Evolutionary conservation across 2,113 vertebrate species (phyloP).

Genomic region (Polyodon spathula): DNA sequence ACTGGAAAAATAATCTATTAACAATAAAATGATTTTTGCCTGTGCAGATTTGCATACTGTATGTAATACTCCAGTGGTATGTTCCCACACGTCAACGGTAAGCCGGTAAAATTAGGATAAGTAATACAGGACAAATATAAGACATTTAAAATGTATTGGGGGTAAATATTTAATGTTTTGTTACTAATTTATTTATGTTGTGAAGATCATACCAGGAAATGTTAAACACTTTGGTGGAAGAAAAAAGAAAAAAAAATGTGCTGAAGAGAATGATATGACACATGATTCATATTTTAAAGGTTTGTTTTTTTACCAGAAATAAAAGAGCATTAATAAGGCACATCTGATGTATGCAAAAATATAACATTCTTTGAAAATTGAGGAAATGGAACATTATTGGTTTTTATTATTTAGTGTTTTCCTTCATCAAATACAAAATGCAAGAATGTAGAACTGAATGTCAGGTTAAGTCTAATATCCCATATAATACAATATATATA

Average conservation of each 20-base stretch:
- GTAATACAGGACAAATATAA: slow-evolving; percentile 60
- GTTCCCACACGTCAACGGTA: slow-evolving; percentile 30
- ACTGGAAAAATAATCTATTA: slow-evolving; percentile 58
- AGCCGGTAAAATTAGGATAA: slow-evolving; percentile 59
- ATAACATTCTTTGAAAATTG: neutral
- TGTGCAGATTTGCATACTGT: slow-evolving; percentile 46
- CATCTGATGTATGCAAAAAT: neutral
- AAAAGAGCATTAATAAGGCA: slow-evolving; percentile 1
- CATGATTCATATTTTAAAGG: slow-evolving; percentile 1
- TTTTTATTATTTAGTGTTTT: too few species aligned
- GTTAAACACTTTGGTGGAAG: slow-evolving; percentile 41
- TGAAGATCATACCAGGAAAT: slow-evolving; percentile 47
- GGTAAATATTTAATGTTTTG: slow-evolving; percentile 36
- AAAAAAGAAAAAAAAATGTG: slow-evolving; percentile 4
- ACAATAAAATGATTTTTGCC: slow-evolving; percentile 48
- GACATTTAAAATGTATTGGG: slow-evolving; percentile 57
- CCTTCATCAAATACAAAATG: too few species aligned
- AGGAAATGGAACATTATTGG: too few species aligned
- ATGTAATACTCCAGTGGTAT: slow-evolving; percentile 40
- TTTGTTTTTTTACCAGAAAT: neutral
- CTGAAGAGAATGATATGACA: neutral
- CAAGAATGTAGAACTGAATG: too few species aligned
- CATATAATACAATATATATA: too few species aligned
- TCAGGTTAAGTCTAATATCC: too few species aligned
- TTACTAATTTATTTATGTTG: slow-evolving; percentile 49